Percentiles rank a stretch among this genome's conserved stretches.
These are phyloP conservation scores for Octomys mimax DNA, from an alignment of 2,797 vertebrate genomes.

Conservation along the genomic window DNA sequence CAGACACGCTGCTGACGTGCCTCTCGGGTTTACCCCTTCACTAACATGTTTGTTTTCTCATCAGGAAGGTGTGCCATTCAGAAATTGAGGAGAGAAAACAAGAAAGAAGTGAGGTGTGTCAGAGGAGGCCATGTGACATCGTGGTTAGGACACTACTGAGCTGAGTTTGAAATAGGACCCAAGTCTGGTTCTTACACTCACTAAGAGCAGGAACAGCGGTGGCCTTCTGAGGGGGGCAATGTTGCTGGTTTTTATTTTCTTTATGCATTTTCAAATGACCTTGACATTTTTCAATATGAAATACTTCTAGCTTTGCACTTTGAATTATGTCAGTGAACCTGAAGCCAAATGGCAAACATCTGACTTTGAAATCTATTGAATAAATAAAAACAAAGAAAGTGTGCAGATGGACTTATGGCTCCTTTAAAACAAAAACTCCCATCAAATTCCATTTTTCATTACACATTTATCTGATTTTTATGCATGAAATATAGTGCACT, in stretches of 20 bases:
- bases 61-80: constrained; percentile 26
- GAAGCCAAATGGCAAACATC: constrained; percentile 67
- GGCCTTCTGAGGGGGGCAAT: background rate
- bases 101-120: background rate
- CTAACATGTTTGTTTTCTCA: background rate
- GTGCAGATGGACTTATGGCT: constrained; percentile 19
- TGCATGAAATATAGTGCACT: constrained; percentile 61
- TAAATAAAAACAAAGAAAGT: constrained; percentile 67
- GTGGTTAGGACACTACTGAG: constrained; percentile 6
- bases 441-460: constrained; percentile 82
- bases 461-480: constrained; percentile 74
- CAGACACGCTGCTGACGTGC: background rate
- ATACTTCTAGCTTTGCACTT: constrained; percentile 78
- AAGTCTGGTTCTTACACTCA: background rate
- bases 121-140: background rate
- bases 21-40: constrained; percentile 16
- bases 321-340: constrained; percentile 67
- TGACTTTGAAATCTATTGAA: constrained; percentile 74
- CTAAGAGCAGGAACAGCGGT: background rate
- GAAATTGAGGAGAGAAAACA: background rate
- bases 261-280: constrained; percentile 69
- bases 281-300: constrained; percentile 74
- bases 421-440: constrained; percentile 69
- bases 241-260: constrained; percentile 43
- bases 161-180: constrained; percentile 49